Evolutionary conservation across 2,797 vertebrate species (phyloP), one percentile per base, ranked within the genome.

Genomic region (Acomys russatus): DNA sequence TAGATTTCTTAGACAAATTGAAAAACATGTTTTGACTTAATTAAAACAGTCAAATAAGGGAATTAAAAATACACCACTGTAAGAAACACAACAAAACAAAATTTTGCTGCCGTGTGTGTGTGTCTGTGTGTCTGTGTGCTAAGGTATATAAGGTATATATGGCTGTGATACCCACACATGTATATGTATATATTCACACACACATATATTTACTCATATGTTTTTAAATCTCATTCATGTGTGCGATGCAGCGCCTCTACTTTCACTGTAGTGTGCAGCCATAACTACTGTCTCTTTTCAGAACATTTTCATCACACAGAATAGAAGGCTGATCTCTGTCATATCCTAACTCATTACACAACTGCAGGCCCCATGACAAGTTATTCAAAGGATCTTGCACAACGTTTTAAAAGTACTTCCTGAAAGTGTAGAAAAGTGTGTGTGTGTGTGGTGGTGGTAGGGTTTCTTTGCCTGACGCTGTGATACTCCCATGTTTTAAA

Each of bases 351-450:
- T 38, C 38, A n/a, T 18, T 10, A 88, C n/a, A 56, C n/a, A 82
- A 1, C 12, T 90, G 25, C 20, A 70, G 84, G 38, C 66, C 86
- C 22, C 6, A 44, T 6, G 11, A 88, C 78, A 68, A 96, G 63
- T 95, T 92, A 92, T 89, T 94, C 88, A 78, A 14, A 88, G 86
- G 66, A 66, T 63, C 74, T 17, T 66, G 6, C 17, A 49, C 15
- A 54, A 90, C 17, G 61, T 54, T 95, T 95, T 70, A 61, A 92
- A 96, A 96, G 61, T 30, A 33, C 0, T 70, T 80, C 63, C 18
- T 4, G 6, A 30, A 70, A 88, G 25, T 22, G 0, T 18, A 23
- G 28, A 82, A 66, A 70, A 90, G 30, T 8, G 3, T 44, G 33
- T 83, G 59, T 35, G 56, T 83, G 54, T 35, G 2, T 44, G 44